Evolutionary conservation across 2,888 invertebrate genomes (phyloP), one percentile per base, ranked within the genome.

Genomic region (Epistrophella euchroma): DNA sequence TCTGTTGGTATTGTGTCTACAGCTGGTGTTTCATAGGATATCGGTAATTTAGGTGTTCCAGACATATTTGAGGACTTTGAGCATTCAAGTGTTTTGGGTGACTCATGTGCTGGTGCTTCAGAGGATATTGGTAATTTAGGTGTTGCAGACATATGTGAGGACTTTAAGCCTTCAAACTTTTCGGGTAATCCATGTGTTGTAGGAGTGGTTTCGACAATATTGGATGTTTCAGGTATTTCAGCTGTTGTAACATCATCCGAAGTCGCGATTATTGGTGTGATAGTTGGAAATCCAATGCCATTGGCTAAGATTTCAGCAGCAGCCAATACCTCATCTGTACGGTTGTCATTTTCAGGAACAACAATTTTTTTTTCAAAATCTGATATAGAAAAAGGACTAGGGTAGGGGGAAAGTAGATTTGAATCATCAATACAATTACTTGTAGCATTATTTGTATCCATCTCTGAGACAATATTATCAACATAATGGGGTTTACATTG

Each of bases 401-500:
- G 25, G 6, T 47, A 19, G 76, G 60, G 68, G 60, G 47, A 13
- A 73, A 45, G 60, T 56, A 58, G 17, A 74, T 66, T 78, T 58
- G 5, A 25, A 25, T 86, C 77, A 62, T 66, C 77, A 58, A 55
- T 28, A 50, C 45, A 35, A 50, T 7, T 35, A 68, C 6, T 37
- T 19, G 22, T 4, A 37, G 37, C 19, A 86, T 52, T 71, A 17
- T 37, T 19, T 74, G 50, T 82, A 17, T 76, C 76, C 47, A 35
- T 47, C 19, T 37, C 52, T 37, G 74, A 70, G 22, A 82, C 82
- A 17, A 82, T 71, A 58, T 82, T 74, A 78, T 35, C 74, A 58
- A 86, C 78, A 43, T 66, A 74, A 78, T 82, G 70, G 50, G 86
- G 71, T 66, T 82, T 82, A 64, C 70, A 82, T 70, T 74, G 35